Evolutionary conservation across 1,140 invertebrate species (phyloP).

Genomic region (Gyrodactylus salaris): DNA sequence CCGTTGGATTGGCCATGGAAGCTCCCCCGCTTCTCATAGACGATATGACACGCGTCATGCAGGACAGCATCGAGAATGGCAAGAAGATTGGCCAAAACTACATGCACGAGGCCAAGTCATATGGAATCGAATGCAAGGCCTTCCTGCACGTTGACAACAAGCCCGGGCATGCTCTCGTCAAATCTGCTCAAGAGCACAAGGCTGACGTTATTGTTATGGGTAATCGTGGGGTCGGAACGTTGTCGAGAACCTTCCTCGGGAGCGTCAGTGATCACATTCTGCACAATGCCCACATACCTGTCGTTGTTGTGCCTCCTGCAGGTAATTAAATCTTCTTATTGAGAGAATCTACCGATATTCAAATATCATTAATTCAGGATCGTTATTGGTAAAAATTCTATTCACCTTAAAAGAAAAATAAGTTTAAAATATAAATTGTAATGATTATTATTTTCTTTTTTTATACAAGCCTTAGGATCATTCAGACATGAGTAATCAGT

Average conservation of each 20-base stretch:
- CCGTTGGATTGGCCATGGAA: conserved; percentile 4
- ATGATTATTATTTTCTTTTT: neutral
- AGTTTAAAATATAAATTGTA: neutral
- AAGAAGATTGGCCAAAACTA: conserved; percentile 1
- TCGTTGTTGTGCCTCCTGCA: conserved; percentile 4
- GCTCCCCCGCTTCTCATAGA: neutral
- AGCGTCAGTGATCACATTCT: conserved; percentile 6
- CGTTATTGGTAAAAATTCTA: neutral
- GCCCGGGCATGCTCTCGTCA: neutral
- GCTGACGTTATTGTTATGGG: conserved; percentile 6
- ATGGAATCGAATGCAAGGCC: neutral
- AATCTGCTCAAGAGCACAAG: conserved; percentile 2
- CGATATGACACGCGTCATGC: conserved; percentile 2
- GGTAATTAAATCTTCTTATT: neutral
- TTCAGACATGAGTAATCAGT: neutral
- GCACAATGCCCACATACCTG: conserved; percentile 4
- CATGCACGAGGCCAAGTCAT: conserved; percentile 1
- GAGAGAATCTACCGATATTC: neutral
- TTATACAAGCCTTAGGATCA: neutral
- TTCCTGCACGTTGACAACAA: conserved; percentile 4
- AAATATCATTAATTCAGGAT: neutral
- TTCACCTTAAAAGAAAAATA: neutral
- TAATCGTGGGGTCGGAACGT: conserved; percentile 1
- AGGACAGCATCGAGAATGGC: neutral
- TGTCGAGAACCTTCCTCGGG: neutral